These are phyloP conservation scores for Arion vulgaris DNA, from an alignment of 1,140 invertebrate genomes.

Conservation along the genomic window DNA sequence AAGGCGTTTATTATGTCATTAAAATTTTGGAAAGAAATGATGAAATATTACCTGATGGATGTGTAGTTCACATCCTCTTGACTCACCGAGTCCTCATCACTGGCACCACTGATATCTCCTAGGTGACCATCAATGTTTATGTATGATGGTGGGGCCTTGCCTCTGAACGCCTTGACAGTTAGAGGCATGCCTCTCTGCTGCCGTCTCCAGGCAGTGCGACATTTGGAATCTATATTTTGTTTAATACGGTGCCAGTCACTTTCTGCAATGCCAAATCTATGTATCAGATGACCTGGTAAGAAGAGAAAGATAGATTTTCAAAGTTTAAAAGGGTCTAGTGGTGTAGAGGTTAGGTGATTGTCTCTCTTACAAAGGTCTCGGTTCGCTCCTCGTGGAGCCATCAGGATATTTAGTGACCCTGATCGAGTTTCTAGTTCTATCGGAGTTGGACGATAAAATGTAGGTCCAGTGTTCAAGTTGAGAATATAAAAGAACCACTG, in stretches of 20 bases:
- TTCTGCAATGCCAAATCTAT: slow-evolving; percentile 75
- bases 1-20: no score
- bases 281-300: slow-evolving; percentile 73
- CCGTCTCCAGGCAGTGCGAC: slow-evolving; percentile 74
- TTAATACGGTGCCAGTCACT: slow-evolving; percentile 76
- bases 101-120: slow-evolving; percentile 43
- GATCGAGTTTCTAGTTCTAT: no score
- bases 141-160: slow-evolving; percentile 58
- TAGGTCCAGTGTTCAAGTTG: no score
- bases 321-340: no score
- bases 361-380: no score
- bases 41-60: slow-evolving; percentile 55
- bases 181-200: slow-evolving; percentile 70
- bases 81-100: slow-evolving; percentile 64
- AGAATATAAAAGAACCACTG: no score
- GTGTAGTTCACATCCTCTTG: slow-evolving; percentile 59
- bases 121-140: slow-evolving; percentile 46
- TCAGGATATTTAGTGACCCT: no score
- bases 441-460: no score
- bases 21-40: neutral
- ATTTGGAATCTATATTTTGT: slow-evolving; percentile 77
- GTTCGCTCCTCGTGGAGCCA: no score
- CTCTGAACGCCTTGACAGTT: slow-evolving; percentile 70
- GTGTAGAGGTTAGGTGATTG: no score
- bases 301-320: no score